A percentile compares a stretch with the other conserved stretches of the same genome.
These are phyloP conservation scores for Crotalus adamanteus DNA, from an alignment of 2,797 vertebrate genomes.

Conservation along the genomic window DNA sequence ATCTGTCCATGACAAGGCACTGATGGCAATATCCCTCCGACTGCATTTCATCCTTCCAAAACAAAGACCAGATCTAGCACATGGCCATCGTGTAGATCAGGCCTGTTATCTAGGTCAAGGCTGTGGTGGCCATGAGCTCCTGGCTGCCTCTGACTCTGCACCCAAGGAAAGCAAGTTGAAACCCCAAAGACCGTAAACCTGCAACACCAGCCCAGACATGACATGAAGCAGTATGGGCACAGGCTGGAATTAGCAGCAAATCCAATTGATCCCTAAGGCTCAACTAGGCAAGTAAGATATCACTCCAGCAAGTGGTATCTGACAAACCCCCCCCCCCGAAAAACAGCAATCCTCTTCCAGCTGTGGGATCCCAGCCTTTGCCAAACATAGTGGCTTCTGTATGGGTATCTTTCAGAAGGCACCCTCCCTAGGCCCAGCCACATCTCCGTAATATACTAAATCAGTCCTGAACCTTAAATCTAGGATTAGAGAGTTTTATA, in stretches of 20 bases:
- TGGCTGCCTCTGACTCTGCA: background rate
- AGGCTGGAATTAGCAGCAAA: background rate
- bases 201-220: background rate
- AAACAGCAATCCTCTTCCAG: background rate
- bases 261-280: background rate
- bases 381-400: background rate
- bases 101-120: background rate
- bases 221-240: background rate
- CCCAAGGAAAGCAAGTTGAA: background rate
- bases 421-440: background rate
- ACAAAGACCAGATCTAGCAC: background rate
- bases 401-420: background rate
- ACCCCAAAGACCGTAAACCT: background rate
- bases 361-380: background rate
- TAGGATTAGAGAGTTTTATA: background rate
- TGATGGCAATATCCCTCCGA: background rate
- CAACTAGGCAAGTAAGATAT: background rate
- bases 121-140: background rate
- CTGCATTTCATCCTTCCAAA: background rate
- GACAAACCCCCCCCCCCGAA: background rate
- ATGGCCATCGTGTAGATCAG: background rate
- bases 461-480: background rate
- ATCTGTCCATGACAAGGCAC: background rate
- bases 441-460: background rate
- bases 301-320: background rate